phyloP scores from a whole-genome alignment of 2,113 vertebrate genomes.

The Microtus montanus region DNA sequence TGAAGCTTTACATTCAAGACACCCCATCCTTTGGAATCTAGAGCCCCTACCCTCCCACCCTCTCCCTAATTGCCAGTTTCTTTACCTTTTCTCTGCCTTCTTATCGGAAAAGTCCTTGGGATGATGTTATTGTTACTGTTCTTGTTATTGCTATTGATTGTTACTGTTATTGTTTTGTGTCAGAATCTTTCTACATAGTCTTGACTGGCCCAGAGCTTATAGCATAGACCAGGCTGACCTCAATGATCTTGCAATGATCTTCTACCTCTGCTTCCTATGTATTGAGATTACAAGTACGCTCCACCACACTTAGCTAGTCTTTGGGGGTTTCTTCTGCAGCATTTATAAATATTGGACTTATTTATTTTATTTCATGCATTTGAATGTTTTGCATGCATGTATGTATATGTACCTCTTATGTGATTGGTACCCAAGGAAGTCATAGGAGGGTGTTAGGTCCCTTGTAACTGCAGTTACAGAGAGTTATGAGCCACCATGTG shows the following conservation, averaged over 20 bases:
- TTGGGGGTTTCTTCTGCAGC: neutral
- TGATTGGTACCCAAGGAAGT: neutral
- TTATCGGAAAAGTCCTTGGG: neutral
- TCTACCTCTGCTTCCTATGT: neutral
- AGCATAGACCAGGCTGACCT: neutral
- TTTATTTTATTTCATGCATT: neutral
- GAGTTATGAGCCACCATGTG: neutral
- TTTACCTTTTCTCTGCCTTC: neutral
- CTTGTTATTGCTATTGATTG: neutral
- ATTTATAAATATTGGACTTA: neutral
- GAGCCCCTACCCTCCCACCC: neutral
- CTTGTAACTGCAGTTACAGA: neutral
- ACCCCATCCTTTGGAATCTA: neutral
- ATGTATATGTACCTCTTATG: neutral
- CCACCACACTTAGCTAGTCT: neutral
- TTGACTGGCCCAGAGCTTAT: neutral
- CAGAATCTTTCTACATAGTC: neutral
- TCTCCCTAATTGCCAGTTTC: neutral
- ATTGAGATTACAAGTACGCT: neutral
- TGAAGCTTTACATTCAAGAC: neutral
- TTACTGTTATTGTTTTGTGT: neutral
- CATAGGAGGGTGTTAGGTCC: neutral
- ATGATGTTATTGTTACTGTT: neutral
- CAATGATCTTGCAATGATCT: neutral
- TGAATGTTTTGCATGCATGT: neutral